Evolutionary conservation across 2,888 invertebrate genomes (phyloP), one percentile per base, ranked within the genome.

Genomic region (Adelphocoris suturalis): DNA sequence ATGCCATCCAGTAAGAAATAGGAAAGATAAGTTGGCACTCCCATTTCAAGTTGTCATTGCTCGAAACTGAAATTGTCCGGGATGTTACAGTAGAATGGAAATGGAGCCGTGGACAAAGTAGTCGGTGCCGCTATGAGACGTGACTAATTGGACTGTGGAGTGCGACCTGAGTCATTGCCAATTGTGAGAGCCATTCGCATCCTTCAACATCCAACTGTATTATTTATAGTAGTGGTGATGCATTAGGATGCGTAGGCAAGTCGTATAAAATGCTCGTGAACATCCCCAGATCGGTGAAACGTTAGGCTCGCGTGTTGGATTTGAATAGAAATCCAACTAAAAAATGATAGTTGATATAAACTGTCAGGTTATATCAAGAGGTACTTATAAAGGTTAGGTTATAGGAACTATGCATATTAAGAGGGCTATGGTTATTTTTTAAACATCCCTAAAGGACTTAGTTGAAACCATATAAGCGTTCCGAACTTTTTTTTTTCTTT

Each of bases 131-230:
- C 11, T 19, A 19, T 68, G 68, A 68, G 23, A 68, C 68, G 68
- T 23, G 68, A 27, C 68, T 68, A 68, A 68, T 68, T 68, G 68
- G 68, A 12, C 23, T 68, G 68, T 0, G 68, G 68, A 68, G 68
- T n/a, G 61, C 11, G 61, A 61, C 19, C 61, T 61, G 61, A 61
- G 61, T 61, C 61, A 61, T 61, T 61, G 61, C 61, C 61, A 61
- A 61, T 61, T 61, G 61, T 61, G 61, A 61, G 61, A 11, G 68
- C 68, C 68, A 7, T 68, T 68, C 68, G 68, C 23, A 68, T 68
- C 68, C 68, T 68, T 68, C 68, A 68, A 23, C 68, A 23, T 68
- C 68, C 68, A 68, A 68, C 68, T 23, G 23, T 68, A 68, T 68
- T 68, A 68, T 68, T 68, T 68, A 68, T 68, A 68, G 68, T 23